Conservation (phyloP, 2,888 invertebrate species). For the Bhutanitis thaidina region DNA sequence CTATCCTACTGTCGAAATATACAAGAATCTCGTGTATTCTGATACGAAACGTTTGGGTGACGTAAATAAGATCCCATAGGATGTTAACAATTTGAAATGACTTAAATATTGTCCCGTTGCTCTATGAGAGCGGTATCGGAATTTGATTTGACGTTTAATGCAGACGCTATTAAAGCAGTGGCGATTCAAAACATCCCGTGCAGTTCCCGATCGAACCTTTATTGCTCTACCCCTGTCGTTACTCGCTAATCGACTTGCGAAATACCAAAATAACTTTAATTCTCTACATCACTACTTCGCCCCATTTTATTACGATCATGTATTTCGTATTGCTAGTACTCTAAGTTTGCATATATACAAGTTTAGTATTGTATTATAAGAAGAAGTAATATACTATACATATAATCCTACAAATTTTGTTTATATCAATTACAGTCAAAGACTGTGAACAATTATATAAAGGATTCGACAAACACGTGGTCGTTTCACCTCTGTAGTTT, state of each 20-base stretch:
- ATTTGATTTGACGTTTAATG: conserved; percentile 57
- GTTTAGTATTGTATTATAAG: too few species aligned
- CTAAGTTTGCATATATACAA: too few species aligned
- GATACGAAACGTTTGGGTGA: not conserved
- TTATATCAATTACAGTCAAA: not conserved
- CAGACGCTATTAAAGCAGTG: conserved; percentile 66
- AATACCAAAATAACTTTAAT: conserved; percentile 70
- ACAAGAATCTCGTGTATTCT: not conserved
- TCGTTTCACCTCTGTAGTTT: conserved; percentile 23
- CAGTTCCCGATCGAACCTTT: conserved; percentile 58
- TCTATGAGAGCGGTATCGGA: conserved; percentile 8
- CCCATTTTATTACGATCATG: not conserved
- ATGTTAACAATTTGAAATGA: conserved; percentile 9
- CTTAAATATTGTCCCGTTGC: not conserved
- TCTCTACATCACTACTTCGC: conserved; percentile 22
- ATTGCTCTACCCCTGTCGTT: conserved; percentile 62
- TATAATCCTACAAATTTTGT: not conserved
- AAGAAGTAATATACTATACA: not conserved
- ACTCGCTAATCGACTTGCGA: conserved; percentile 72
- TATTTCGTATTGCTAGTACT: not conserved
- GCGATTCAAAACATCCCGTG: conserved; percentile 78
- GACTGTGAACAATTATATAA: not conserved
- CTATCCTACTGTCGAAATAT: not conserved
- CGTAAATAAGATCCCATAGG: not conserved
- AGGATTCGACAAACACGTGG: not conserved